Conservation (phyloP, 2,113 vertebrate genomes). For the Forbesichthys papilliferus region DNA sequence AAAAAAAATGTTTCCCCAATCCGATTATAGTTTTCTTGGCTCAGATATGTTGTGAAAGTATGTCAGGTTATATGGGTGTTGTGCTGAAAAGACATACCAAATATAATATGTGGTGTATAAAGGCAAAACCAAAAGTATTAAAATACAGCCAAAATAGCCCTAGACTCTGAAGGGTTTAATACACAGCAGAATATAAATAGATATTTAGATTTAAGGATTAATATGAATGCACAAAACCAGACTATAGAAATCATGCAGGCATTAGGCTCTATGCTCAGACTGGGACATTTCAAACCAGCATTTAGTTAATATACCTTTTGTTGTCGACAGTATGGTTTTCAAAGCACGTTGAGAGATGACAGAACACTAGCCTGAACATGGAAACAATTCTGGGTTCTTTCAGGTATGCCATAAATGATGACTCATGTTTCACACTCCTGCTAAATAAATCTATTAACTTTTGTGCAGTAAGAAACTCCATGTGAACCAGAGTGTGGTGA, state of each 20-base stretch:
- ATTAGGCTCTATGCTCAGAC: constrained; percentile 10
- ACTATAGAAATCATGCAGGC: constrained; percentile 8
- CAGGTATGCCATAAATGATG: neutral
- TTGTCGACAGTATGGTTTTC: constrained; percentile 28
- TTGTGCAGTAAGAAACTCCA: constrained; percentile 24
- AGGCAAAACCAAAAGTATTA: no score
- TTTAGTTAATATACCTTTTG: constrained; percentile 30
- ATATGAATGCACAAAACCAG: no score
- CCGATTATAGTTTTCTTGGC: no score
- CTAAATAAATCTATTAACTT: constrained; percentile 24
- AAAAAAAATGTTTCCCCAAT: no score
- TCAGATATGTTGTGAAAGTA: no score
- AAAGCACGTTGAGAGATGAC: constrained; percentile 20
- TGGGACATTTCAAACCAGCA: constrained; percentile 25
- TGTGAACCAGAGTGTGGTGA: constrained; percentile 52
- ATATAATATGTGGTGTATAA: no score
- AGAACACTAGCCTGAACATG: constrained; percentile 15
- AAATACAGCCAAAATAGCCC: no score
- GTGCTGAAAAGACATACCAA: no score
- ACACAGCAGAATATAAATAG: neutral
- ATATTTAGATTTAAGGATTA: neutral
- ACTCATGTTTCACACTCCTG: constrained; percentile 16
- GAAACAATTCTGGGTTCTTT: constrained; percentile 6
- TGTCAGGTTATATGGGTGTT: no score
- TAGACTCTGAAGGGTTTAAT: no score